Evolutionary conservation across 2,797 vertebrate species (phyloP).

Genomic region (Sebastes elongatus): DNA sequence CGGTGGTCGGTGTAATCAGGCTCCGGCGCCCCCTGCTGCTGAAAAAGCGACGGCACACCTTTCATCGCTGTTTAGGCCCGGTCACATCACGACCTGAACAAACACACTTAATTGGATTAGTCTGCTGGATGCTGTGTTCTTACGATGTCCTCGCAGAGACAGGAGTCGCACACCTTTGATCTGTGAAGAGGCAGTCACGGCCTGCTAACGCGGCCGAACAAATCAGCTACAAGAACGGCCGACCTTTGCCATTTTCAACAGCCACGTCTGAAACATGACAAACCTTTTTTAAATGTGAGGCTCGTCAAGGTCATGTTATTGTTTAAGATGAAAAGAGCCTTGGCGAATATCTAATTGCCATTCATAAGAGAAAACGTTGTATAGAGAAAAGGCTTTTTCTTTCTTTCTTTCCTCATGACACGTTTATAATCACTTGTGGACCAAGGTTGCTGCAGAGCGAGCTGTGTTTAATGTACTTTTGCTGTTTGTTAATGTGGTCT

Average conservation of each 20-base stretch:
- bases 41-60: slow-evolving; percentile 1
- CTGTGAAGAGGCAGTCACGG: slow-evolving; percentile 29
- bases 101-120: slow-evolving; percentile 71
- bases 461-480: slow-evolving; percentile 8
- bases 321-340: slow-evolving; percentile 27
- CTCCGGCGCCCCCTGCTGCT: neutral
- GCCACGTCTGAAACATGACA: neutral
- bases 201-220: slow-evolving; percentile 47
- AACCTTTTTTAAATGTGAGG: neutral
- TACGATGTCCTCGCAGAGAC: slow-evolving; percentile 34
- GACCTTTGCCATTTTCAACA: slow-evolving; percentile 32
- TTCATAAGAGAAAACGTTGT: slow-evolving; percentile 24
- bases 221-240: slow-evolving; percentile 14
- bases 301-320: slow-evolving; percentile 25
- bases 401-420: neutral
- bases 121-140: slow-evolving; percentile 28
- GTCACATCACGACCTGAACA: slow-evolving; percentile 30
- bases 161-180: slow-evolving; percentile 51
- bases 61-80: slow-evolving; percentile 2
- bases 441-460: slow-evolving; percentile 1
- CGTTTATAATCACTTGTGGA: neutral
- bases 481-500: slow-evolving; percentile 32
- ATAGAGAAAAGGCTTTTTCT: slow-evolving; percentile 15
- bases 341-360: slow-evolving; percentile 39
- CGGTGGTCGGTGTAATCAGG: slow-evolving; percentile 29